Evolutionary conservation across 2,888 invertebrate genomes (phyloP), one percentile per base, ranked within the genome.

Genomic region (Pyrocoelia pectoralis): DNA sequence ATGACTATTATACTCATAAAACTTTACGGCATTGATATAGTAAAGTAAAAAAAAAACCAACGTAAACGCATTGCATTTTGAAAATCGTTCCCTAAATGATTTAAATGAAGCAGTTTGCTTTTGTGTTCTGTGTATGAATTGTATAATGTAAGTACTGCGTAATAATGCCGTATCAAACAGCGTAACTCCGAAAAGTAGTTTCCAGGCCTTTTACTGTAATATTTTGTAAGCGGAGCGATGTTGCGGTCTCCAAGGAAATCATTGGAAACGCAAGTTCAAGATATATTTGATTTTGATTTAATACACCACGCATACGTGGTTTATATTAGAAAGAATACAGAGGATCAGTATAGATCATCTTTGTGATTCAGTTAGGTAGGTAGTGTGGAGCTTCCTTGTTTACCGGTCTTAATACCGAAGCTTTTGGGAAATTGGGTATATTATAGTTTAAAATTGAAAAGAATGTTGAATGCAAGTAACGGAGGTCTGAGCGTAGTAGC

Each of bases 241-340:
- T 49, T 41, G 50, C 53, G 83, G 87, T 89, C 89, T 89, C 89
- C 80, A 84, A 89, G 89, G 89, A 89, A 89, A 89, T 89, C 89
- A 89, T 88, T 87, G 88, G 87, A 85, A 88, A 88, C 88, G 88
- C 88, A 87, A 87, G 87, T 87, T 84, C 85, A 85, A 84, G 85
- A 86, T 85, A 85, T 85, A 85, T 84, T 84, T 84, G 84, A 82
- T 74, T 72, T 73, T 72, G 72, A 72, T 70, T 72, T 72, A 72
- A 65, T 65, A 61, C 61, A 65, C 53, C 56, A 53, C 59, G 60
- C 60, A 58, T 65, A 61, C 60, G 65, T 60, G 60, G 58, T 52
- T 56, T 56, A 56, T 64, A 64, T 64, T 64, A 64, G 59, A 64
- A 64, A 59, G 61, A 53, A 65, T 65, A 52, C 53, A 19, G 29